These are phyloP conservation scores for Hipposideros armiger DNA, from an alignment of 2,113 vertebrate species.

Conservation along the genomic window DNA sequence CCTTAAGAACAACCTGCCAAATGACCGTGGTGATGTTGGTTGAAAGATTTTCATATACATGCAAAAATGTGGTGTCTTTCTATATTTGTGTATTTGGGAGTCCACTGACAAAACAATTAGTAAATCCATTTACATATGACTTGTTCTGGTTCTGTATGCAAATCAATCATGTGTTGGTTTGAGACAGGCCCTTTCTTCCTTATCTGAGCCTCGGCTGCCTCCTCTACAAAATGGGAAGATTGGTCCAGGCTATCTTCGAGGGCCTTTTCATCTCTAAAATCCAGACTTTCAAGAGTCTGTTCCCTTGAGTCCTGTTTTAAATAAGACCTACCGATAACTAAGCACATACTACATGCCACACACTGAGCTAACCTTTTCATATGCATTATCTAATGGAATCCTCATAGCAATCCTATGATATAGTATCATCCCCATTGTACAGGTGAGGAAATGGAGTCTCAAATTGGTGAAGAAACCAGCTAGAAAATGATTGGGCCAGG, in stretches of 20 bases:
- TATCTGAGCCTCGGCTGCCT: background rate
- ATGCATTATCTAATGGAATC: background rate
- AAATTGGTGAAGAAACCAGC: background rate
- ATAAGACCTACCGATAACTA: background rate
- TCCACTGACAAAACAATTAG: conserved; percentile 25
- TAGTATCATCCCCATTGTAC: background rate
- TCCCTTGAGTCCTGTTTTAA: background rate
- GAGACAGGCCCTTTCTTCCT: background rate
- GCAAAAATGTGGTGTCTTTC: background rate
- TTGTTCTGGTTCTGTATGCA: background rate
- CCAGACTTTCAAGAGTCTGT: background rate
- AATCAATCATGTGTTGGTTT: background rate
- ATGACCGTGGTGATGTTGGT: background rate
- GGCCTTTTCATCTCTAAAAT: background rate
- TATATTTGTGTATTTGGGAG: background rate
- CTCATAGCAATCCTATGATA: background rate
- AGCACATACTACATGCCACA: background rate
- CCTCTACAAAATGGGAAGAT: background rate
- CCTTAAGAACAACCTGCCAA: background rate
- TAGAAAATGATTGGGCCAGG: background rate
- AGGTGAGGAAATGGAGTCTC: background rate
- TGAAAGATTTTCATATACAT: background rate
- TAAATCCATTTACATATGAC: background rate
- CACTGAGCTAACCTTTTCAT: background rate
- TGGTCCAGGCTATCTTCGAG: background rate